Percentiles rank a stretch among this genome's conserved stretches.
phyloP scores from a whole-genome alignment of 1,140 invertebrate species.

The roundworm (Caenorhabditis elegans) region WBcel235 BX284606.5:2867501-2868000 shows the following conservation, averaged over 20 bases:
- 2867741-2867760: slow-evolving; percentile 38
- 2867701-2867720: slow-evolving; percentile 26
- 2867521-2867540: slow-evolving; percentile 44
- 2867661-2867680: slow-evolving; percentile 27
- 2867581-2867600: slow-evolving; percentile 12
- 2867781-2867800: slow-evolving; percentile 52
- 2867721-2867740: slow-evolving; percentile 23
- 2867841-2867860: too few relatives aligned
- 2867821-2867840: too few relatives aligned
- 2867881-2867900: too few relatives aligned
- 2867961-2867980: too few relatives aligned
- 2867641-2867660: not conserved
- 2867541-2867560: slow-evolving; percentile 2
- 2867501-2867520: slow-evolving; percentile 48
- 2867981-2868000: too few relatives aligned
- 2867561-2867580: slow-evolving; percentile 29
- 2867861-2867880: too few relatives aligned
- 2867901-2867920: too few relatives aligned
- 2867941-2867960: too few relatives aligned
- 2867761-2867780: slow-evolving; percentile 48
- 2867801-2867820: slow-evolving; percentile 49
- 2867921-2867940: too few relatives aligned
- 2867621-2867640: too few relatives aligned
- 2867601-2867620: not conserved
- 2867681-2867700: slow-evolving; percentile 32